Base-by-base conservation (phyloP, 2,888 invertebrate genomes). In the Ochropacha duplaris region DNA sequence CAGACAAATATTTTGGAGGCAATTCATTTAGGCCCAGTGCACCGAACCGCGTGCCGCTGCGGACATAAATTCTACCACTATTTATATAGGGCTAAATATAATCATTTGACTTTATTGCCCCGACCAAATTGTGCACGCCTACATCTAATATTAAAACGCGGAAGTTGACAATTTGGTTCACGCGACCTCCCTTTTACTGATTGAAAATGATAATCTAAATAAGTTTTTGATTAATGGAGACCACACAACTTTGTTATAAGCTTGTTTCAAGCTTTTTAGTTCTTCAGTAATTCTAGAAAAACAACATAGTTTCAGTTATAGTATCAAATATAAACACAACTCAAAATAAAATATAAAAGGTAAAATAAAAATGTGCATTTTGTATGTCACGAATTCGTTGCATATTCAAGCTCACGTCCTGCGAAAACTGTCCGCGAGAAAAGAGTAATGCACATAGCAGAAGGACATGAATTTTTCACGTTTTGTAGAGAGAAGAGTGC, bases 1-100 rank as follows among this genome's bases (percentile, higher is more conserved):
- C 87, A 89, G 90, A 91, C 90, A 86, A 90, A 91, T 88, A 89
- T 91, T 90, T 90, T 84, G 83, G 81, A 80, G 86, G 72, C 84
- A 86, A 90, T 87, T 84, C 87, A 88, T 90, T 84, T 77, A 82
- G 72, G 80, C 84, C 75, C 78, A 69, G 68, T 72, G 76, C 77
- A 78, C 68, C 72, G 74, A 68, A 68, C 81, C 75, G 71, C 76
- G 72, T 69, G 74, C 75, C 69, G 64, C 69, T 64, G 59, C 74
- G 78, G 76, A 74, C 79, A 84, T 87, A 87, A 86, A 90, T 88
- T 83, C 81, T 70, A 73, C 66, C 70, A 83, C 81, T 88, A 87
- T 90, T 89, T 88, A 89, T 86, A 84, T 72, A 66, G 63, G 61
- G 70, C 83, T 81, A 86, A 87, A 87, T 87, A 87, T 86, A 87